These are phyloP conservation scores for Drosophila affinis DNA, from an alignment of 2,888 invertebrate genomes.

Conservation along the genomic window DNA sequence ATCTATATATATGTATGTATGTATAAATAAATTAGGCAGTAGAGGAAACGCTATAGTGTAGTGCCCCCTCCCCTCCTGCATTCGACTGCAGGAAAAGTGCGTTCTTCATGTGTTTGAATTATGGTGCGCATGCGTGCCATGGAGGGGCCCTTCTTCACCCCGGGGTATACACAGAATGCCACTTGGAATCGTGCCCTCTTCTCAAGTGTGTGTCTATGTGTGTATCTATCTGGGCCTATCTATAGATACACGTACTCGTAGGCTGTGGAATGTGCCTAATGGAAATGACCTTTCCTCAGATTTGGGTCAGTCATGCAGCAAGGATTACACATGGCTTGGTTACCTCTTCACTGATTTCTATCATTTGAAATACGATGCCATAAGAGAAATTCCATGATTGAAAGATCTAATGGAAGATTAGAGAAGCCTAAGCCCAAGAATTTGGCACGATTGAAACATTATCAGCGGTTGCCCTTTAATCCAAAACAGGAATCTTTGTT, in stretches of 20 bases:
- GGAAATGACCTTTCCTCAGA: constrained; percentile 32
- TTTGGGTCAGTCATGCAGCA: constrained; percentile 33
- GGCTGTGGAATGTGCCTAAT: constrained; percentile 19
- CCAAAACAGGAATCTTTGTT: background rate
- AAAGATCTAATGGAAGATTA: constrained; percentile 17
- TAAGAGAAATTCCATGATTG: constrained; percentile 8
- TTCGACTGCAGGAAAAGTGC: constrained; percentile 56
- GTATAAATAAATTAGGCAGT: constrained; percentile 63
- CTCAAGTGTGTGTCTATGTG: constrained; percentile 26
- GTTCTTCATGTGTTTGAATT: constrained; percentile 69
- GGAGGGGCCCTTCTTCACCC: constrained; percentile 3
- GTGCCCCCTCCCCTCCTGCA: constrained; percentile 38
- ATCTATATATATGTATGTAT: constrained; percentile 19
- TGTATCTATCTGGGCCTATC: constrained; percentile 1
- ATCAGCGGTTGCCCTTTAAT: background rate
- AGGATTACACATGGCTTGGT: constrained; percentile 3
- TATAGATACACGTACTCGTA: constrained; percentile 11
- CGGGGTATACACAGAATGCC: background rate
- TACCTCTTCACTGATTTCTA: background rate
- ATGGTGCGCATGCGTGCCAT: constrained; percentile 73
- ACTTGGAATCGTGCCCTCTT: constrained; percentile 25
- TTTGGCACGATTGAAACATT: background rate
- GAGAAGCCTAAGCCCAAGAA: background rate
- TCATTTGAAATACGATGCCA: constrained; percentile 3
- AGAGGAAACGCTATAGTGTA: constrained; percentile 8